Conservation (phyloP, 1,140 invertebrate species). For the Penaeus vannamei region DNA sequence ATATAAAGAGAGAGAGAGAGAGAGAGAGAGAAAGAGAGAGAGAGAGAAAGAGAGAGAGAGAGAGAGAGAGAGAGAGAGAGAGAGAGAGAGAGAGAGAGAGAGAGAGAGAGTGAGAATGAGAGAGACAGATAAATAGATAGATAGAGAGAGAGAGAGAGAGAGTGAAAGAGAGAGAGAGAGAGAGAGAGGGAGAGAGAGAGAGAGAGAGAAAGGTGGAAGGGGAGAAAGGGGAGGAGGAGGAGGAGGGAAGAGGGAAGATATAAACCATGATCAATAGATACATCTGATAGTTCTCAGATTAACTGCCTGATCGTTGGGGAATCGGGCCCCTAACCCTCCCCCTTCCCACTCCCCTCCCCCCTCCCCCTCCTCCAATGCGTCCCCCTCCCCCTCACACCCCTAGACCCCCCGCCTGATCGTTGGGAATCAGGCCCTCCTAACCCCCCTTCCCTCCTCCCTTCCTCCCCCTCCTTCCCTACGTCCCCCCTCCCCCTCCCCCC, state of each 20-base stretch:
- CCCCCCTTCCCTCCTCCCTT: background rate
- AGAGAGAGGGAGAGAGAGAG: background rate
- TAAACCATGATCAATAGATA: background rate
- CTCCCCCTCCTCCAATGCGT: background rate
- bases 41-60: background rate
- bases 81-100: constrained; percentile 36
- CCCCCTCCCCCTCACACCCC: no score
- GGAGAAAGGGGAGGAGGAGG: background rate
- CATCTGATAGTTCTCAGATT: background rate
- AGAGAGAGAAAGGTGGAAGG: constrained; percentile 29
- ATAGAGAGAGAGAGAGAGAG: background rate
- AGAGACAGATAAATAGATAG: background rate
- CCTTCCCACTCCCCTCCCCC: background rate
- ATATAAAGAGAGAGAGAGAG: background rate
- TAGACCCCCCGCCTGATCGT: no score
- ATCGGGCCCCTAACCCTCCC: background rate
- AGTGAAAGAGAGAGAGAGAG: no score
- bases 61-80: constrained; percentile 8
- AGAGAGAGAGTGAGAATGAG: background rate
- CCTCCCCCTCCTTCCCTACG: background rate
- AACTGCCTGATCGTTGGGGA: background rate
- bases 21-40: background rate
- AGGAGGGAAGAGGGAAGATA: background rate
- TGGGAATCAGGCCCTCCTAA: background rate
- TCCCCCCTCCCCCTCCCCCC: no score